Evolutionary conservation across 1,140 invertebrate genomes (phyloP), one percentile per base, ranked within the genome.

Genomic region (Polypedilum vanderplanki): DNA sequence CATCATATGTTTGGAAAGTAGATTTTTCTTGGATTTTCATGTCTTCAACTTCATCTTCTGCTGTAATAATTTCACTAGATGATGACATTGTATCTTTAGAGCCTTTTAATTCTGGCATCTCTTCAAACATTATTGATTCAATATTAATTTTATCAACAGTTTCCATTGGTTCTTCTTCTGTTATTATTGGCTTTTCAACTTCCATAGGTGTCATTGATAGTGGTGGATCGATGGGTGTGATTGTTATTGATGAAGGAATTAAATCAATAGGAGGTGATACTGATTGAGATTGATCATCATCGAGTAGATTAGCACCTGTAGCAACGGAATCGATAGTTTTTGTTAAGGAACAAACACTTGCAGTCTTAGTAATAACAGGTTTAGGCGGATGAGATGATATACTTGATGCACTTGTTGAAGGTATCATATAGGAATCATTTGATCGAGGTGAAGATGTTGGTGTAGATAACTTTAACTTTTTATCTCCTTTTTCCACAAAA

Each of bases 11-110:
- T 76, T 73, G 74, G 22, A 18, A 77, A 76, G 17, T 75, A 41
- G 17, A 79, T 76, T 73, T 82, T 77, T 20, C 78, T 75, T 76
- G n/a, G 0, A 75, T 67, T 12, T 15, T 20, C 12, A 20, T 22
- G 15, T 41, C 18, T 75, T 75, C 75, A 18, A 5, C 22, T 65
- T 20, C 18, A 24, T 65, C 41, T 74, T 76, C 22, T 67, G 64
- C 40, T 41, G 73, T 12, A 24, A 18, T 41, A 24, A 74, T 67
- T 12, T n/a, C 4, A 67, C 41, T 15, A n/a, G 46, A 40, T 17
- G 65, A 67, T 10, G 15, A 18, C 17, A 18, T 8, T 3, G 10
- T 10, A n/a, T 73, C 70, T 10, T 65, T 41, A n/a, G 57, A 3
- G 40, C 9, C 12, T 12, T 75, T 41, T 12, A 22, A 12, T 5